Evolutionary conservation across 2,888 invertebrate genomes (phyloP).

Genomic region (Subacronicta megacephala): DNA sequence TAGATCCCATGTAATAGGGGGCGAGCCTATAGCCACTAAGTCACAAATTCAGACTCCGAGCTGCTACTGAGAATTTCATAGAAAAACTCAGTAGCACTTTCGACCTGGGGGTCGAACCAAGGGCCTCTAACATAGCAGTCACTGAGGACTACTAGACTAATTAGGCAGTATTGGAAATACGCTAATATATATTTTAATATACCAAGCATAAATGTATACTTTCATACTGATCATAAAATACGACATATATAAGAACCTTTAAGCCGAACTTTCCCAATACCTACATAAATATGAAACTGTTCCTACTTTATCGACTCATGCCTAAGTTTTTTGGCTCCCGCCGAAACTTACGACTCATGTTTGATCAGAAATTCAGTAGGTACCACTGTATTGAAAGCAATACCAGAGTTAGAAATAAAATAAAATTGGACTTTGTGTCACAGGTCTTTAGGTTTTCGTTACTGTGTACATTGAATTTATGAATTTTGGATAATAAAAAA

Average conservation of each 20-base stretch:
- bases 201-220: no score
- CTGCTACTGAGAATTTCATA: no score
- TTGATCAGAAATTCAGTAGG: slow-evolving; percentile 25
- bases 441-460: neutral
- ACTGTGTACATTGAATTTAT: neutral
- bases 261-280: slow-evolving; percentile 19
- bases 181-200: no score
- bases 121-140: no score
- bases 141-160: no score
- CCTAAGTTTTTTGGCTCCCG: slow-evolving; percentile 7
- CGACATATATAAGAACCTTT: neutral
- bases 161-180: no score
- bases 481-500: no score
- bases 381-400: neutral
- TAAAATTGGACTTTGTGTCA: neutral
- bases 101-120: no score
- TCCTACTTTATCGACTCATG: slow-evolving; percentile 9
- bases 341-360: slow-evolving; percentile 5
- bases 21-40: no score
- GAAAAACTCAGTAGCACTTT: no score
- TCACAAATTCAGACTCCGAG: no score
- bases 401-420: neutral
- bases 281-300: slow-evolving; percentile 6
- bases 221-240: neutral
- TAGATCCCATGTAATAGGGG: no score